Percentiles rank a stretch among this genome's conserved stretches.
Evolutionary conservation across 2,888 invertebrate species (phyloP).

Genomic region (Neocrepidodera transversa): DNA sequence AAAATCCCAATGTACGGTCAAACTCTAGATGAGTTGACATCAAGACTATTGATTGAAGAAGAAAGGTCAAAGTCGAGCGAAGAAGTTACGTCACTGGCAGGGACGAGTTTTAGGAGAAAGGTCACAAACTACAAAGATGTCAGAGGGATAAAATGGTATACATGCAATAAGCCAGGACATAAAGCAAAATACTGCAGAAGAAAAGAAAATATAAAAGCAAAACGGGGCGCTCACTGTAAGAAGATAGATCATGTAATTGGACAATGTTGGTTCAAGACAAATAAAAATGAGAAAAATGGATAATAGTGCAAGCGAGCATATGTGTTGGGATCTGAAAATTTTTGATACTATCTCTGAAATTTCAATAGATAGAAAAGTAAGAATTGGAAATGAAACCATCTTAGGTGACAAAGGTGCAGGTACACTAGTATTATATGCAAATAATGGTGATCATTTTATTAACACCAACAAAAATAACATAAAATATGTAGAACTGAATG

Average conservation of each 20-base stretch:
- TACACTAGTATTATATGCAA: conserved; percentile 30
- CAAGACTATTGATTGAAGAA: conserved; percentile 36
- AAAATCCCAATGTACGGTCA: too few species aligned
- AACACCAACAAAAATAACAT: conserved; percentile 29
- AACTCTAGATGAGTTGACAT: conserved; percentile 40
- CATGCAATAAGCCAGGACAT: conserved; percentile 18
- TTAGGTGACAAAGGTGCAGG: conserved; percentile 40
- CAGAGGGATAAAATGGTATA: conserved; percentile 11
- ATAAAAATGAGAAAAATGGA: conserved; percentile 23
- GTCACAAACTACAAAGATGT: background rate
- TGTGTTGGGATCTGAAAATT: conserved; percentile 20
- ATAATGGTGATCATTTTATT: conserved; percentile 41
- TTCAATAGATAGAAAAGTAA: conserved; percentile 32
- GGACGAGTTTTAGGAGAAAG: background rate
- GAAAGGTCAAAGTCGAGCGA: conserved; percentile 28
- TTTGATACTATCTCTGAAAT: conserved; percentile 19
- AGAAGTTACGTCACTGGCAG: conserved; percentile 26
- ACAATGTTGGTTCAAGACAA: too few species aligned
- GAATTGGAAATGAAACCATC: conserved; percentile 34
- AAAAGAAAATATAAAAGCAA: conserved; percentile 8
- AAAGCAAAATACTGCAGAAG: conserved; percentile 30
- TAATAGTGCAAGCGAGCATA: conserved; percentile 33
- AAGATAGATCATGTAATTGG: too few species aligned
- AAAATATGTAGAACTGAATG: conserved; percentile 20
- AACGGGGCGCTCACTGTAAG: too few species aligned